phyloP scores from a whole-genome alignment of 2,113 vertebrate genomes.

The Suncus etruscus region DNA sequence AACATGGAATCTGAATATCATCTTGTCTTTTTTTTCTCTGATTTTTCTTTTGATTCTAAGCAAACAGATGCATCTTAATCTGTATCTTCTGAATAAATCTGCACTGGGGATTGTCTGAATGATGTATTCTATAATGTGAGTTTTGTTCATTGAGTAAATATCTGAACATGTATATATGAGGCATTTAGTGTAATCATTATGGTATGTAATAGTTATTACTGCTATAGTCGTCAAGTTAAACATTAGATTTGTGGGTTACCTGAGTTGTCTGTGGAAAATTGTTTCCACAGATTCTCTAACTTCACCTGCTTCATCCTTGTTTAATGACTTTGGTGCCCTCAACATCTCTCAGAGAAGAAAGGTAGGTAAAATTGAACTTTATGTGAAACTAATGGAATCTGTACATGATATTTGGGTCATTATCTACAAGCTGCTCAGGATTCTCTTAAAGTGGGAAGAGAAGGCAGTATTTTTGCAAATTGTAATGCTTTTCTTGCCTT shows the following conservation, averaged over 20 bases:
- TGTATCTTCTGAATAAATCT: constrained; percentile 21
- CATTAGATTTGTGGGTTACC: constrained; percentile 36
- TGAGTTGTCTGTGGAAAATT: constrained; percentile 70
- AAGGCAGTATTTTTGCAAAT: neutral
- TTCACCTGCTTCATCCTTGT: constrained; percentile 96
- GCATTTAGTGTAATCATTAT: neutral
- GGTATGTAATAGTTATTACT: constrained; percentile 29
- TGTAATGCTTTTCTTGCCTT: constrained; percentile 36
- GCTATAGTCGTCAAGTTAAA: constrained; percentile 22
- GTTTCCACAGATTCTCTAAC: constrained; percentile 94
- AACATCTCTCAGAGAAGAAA: constrained; percentile 98
- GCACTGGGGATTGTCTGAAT: neutral
- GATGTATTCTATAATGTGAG: neutral
- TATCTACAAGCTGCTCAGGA: neutral
- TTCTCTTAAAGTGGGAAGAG: neutral
- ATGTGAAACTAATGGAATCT: constrained; percentile 20
- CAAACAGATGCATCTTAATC: constrained; percentile 2
- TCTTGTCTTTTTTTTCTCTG: neutral
- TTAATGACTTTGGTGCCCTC: constrained; percentile 98
- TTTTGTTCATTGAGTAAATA: constrained; percentile 31
- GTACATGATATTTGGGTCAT: neutral
- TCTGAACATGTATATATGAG: neutral
- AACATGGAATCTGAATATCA: neutral
- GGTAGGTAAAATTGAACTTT: constrained; percentile 87
- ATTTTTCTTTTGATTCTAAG: constrained; percentile 54